A percentile compares a stretch with the other conserved stretches of the same genome.
Conservation (phyloP, 2,113 vertebrate species). For the Aptenodytes forsteri region DNA sequence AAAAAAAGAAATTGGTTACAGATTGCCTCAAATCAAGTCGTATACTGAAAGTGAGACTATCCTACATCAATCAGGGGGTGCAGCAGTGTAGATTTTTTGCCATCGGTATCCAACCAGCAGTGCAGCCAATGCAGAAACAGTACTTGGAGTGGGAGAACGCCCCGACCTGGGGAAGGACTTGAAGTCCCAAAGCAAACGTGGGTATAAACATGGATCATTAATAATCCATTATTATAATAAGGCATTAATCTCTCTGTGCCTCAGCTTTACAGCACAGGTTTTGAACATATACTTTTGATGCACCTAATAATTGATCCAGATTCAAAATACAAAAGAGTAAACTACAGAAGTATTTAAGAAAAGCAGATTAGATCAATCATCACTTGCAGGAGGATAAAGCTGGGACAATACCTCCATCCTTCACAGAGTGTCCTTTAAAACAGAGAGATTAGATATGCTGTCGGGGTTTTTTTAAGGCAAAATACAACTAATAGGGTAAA, state of each 20-base stretch:
- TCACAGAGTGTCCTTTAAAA: background rate
- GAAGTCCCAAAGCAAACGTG: background rate
- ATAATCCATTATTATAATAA: background rate
- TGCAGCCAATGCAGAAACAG: background rate
- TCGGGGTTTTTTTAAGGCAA: background rate
- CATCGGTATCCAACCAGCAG: background rate
- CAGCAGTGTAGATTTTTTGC: background rate
- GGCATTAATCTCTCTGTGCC: background rate
- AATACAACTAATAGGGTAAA: background rate
- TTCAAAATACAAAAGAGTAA: background rate
- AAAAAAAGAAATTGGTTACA: background rate
- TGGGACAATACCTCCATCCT: background rate
- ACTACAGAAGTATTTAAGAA: background rate
- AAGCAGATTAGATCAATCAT: background rate
- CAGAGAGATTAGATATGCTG: background rate
- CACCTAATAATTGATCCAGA: background rate
- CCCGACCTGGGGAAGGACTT: background rate
- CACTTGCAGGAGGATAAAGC: background rate
- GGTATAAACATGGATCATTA: background rate
- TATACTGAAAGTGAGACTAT: background rate
- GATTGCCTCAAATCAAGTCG: background rate
- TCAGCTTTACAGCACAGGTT: background rate
- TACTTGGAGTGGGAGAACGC: background rate
- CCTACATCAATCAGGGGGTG: rapidly evolving
- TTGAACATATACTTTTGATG: background rate